A percentile compares a stretch with the other conserved stretches of the same genome.
These are phyloP conservation scores for Lordiphosa collinella DNA, from an alignment of 1,140 invertebrate species.

Conservation along the genomic window DNA sequence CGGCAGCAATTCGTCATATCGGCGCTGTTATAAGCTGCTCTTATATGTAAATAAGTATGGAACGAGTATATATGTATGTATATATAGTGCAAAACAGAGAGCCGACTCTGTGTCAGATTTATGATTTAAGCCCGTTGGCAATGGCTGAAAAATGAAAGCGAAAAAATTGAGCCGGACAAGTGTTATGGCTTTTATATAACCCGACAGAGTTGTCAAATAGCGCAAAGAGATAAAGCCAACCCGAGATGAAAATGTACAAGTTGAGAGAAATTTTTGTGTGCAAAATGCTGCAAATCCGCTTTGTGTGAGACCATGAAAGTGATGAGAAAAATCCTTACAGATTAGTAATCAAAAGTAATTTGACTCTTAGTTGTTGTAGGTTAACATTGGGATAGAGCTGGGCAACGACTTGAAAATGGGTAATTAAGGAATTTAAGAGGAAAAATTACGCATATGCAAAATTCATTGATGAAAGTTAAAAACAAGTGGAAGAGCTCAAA, in stretches of 20 bases:
- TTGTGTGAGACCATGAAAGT: constrained; percentile 14
- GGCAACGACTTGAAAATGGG: background rate
- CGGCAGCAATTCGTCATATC: constrained; percentile 50
- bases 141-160: constrained; percentile 45
- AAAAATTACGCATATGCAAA: too few species aligned
- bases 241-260: constrained; percentile 1
- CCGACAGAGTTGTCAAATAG: constrained; percentile 53
- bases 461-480: too few species aligned
- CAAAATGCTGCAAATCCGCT: constrained; percentile 34
- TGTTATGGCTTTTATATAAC: constrained; percentile 20
- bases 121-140: constrained; percentile 46
- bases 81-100: background rate
- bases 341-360: background rate
- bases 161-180: constrained; percentile 26
- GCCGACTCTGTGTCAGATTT: constrained; percentile 55
- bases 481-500: too few species aligned
- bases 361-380: background rate
- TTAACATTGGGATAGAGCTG: background rate
- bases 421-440: background rate
- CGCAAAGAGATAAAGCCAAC: constrained; percentile 23
- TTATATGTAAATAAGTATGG: background rate
- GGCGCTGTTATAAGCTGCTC: constrained; percentile 14
- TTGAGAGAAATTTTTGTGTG: background rate
- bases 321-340: background rate
- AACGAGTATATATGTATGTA: background rate